These are phyloP conservation scores for Melitaea athalia DNA, from an alignment of 2,888 invertebrate genomes.

Conservation along the genomic window DNA sequence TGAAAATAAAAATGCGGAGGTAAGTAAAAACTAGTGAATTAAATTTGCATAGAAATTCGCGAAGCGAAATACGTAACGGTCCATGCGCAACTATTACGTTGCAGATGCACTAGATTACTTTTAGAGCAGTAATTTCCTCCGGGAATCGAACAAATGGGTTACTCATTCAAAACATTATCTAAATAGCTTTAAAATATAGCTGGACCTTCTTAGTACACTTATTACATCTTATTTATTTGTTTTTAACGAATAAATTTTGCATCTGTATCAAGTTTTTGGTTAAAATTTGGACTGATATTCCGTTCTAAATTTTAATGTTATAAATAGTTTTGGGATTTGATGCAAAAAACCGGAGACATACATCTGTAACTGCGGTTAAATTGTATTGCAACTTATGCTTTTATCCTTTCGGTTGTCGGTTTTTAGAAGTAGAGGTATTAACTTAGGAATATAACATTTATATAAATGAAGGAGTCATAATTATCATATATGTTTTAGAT, in stretches of 20 bases:
- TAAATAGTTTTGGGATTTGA: too few relatives aligned
- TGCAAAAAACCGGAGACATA: too few relatives aligned
- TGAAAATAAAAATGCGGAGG: not conserved
- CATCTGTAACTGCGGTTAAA: not conserved
- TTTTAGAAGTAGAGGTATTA: not conserved
- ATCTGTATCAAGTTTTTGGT: too few relatives aligned
- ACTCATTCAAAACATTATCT: slow-evolving; percentile 30
- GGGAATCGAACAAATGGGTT: slow-evolving; percentile 25
- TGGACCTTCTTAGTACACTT: not conserved
- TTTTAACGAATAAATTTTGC: too few relatives aligned
- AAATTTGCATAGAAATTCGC: slow-evolving; percentile 30
- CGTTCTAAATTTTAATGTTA: too few relatives aligned
- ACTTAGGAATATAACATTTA: not conserved
- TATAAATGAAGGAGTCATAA: not conserved
- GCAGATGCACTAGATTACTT: slow-evolving; percentile 32
- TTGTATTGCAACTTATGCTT: too few relatives aligned
- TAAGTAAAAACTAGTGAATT: slow-evolving; percentile 22
- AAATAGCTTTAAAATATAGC: slow-evolving; percentile 19
- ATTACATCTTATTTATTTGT: not conserved
- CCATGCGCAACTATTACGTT: slow-evolving; percentile 25
- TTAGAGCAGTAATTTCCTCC: slow-evolving; percentile 32
- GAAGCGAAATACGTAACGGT: slow-evolving; percentile 27
- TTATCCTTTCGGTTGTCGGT: not conserved
- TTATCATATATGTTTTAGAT: too few relatives aligned
- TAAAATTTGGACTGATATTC: too few relatives aligned